A percentile compares a stretch with the other conserved stretches of the same genome.
phyloP scores from a whole-genome alignment of 2,888 invertebrate species.

The Mimumesa dahlbomi region DNA sequence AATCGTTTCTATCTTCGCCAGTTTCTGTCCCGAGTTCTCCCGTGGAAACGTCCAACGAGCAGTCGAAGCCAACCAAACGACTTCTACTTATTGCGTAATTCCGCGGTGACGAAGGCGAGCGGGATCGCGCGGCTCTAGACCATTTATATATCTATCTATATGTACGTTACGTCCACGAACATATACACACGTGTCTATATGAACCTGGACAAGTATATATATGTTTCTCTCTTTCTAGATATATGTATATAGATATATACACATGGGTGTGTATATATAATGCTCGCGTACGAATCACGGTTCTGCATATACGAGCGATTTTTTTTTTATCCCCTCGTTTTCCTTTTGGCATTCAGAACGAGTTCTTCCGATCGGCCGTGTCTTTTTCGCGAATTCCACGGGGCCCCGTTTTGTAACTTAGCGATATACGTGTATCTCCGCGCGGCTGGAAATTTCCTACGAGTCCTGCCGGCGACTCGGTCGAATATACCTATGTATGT shows the following conservation, averaged over 20 bases:
- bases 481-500: not conserved
- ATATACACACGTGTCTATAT: no score
- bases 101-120: slow-evolving; percentile 77
- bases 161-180: not conserved
- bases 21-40: slow-evolving; percentile 45
- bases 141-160: slow-evolving; percentile 70
- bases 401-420: slow-evolving; percentile 17
- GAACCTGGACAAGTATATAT: no score
- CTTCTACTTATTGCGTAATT: slow-evolving; percentile 78
- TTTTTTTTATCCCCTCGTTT: slow-evolving; percentile 45
- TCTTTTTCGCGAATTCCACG: slow-evolving; percentile 70
- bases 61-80: slow-evolving; percentile 73
- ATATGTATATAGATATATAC: not conserved
- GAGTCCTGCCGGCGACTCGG: slow-evolving; percentile 7
- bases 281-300: not conserved
- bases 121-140: slow-evolving; percentile 75
- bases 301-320: slow-evolving; percentile 28
- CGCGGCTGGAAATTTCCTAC: slow-evolving; percentile 71
- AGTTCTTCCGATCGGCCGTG: slow-evolving; percentile 72
- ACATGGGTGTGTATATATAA: not conserved
- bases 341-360: slow-evolving; percentile 67
- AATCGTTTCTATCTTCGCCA: slow-evolving; percentile 39
- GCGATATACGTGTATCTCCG: no score
- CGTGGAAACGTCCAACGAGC: slow-evolving; percentile 63
- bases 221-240: no score